These are phyloP conservation scores for Cephus rjabovi DNA, from an alignment of 2,888 invertebrate species.

Conservation along the genomic window DNA sequence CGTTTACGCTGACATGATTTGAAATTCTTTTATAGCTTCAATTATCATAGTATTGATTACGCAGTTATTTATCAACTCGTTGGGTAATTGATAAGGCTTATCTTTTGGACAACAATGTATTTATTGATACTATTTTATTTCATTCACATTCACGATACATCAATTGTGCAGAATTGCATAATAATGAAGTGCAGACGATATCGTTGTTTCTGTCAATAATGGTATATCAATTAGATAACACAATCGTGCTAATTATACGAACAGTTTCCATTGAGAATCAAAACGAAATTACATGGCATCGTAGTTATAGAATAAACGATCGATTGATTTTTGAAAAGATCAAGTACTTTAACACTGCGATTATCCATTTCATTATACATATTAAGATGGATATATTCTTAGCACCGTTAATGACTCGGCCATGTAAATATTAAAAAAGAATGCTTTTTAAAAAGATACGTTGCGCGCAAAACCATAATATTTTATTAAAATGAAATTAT, in stretches of 20 bases:
- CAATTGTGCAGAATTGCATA: neutral
- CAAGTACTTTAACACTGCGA: neutral
- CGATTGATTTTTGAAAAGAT: neutral
- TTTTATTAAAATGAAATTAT: neutral
- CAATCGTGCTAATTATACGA: neutral
- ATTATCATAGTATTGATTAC: neutral
- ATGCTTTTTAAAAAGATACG: neutral
- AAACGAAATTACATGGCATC: neutral
- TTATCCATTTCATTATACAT: neutral
- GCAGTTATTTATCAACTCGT: neutral
- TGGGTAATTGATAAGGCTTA: neutral
- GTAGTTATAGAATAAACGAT: no score
- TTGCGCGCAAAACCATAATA: neutral
- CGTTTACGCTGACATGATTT: neutral
- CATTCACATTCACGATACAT: neutral
- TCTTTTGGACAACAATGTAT: neutral
- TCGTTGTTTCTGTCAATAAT: neutral
- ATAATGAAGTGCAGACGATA: neutral
- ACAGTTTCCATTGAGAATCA: neutral
- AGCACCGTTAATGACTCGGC: neutral
- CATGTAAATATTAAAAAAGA: neutral
- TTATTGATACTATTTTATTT: neutral
- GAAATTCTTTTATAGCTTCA: neutral
- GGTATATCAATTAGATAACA: neutral
- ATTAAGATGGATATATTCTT: neutral